Evolutionary conservation across 2,888 invertebrate species (phyloP).

Genomic region (Hesperia comma): DNA sequence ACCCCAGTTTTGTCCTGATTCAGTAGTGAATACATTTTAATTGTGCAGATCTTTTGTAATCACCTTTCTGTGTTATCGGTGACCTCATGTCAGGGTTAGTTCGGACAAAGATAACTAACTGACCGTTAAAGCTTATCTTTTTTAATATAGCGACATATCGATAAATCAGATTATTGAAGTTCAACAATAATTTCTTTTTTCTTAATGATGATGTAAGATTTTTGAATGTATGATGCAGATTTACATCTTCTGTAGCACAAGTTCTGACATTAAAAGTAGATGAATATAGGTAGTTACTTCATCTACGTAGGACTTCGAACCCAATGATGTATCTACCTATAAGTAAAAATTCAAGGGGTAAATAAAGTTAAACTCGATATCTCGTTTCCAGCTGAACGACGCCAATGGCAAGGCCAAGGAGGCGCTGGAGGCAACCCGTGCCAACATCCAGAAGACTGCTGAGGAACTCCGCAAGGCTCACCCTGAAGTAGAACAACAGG

Average conservation of each 20-base stretch:
- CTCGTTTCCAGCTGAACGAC: constrained; percentile 57
- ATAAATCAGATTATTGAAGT: not conserved
- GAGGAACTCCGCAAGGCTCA: constrained; percentile 69
- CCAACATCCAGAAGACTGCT: constrained; percentile 58
- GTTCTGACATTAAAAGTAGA: not conserved
- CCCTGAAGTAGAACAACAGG: constrained; percentile 73
- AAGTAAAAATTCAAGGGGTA: not conserved
- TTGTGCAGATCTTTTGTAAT: not conserved
- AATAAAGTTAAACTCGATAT: not conserved
- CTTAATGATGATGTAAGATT: not conserved
- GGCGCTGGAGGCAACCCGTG: constrained; percentile 60
- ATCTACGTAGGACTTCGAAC: no score
- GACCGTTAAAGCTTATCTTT: not conserved
- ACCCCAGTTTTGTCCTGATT: not conserved
- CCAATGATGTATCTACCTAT: no score
- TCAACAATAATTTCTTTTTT: not conserved
- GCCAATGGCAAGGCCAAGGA: constrained; percentile 73
- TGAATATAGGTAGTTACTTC: no score
- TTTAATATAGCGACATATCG: no score
- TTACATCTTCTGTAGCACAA: no score
- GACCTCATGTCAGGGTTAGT: constrained; percentile 3
- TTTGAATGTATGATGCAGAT: no score
- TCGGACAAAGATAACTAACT: not conserved
- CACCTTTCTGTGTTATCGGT: constrained; percentile 7
- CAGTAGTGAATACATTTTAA: not conserved